These are phyloP conservation scores for Lepidurus couesii DNA, from an alignment of 1,140 invertebrate genomes.

Conservation along the genomic window DNA sequence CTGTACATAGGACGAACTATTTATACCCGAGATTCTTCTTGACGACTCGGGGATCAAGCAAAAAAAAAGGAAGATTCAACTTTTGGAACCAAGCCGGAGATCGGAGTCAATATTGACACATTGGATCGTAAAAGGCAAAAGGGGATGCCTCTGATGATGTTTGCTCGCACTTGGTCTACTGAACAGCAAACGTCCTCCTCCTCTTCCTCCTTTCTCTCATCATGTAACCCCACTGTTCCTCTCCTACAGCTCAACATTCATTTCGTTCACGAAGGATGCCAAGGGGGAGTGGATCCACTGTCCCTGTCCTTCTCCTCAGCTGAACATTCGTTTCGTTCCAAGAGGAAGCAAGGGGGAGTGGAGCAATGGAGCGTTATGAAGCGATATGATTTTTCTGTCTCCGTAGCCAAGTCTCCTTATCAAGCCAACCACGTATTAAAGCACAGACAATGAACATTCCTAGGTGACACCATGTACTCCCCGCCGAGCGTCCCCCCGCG, in stretches of 20 bases:
- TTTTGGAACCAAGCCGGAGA: slow-evolving; percentile 12
- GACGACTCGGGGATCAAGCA: slow-evolving; percentile 5
- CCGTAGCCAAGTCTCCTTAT: background rate
- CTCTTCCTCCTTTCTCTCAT: background rate
- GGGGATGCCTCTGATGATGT: slow-evolving; percentile 18
- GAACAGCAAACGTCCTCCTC: slow-evolving; percentile 7
- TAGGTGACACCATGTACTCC: background rate
- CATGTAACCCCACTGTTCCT: background rate
- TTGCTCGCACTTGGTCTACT: slow-evolving; percentile 16
- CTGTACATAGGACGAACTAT: background rate
- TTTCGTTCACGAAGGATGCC: background rate
- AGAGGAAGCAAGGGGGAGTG: background rate
- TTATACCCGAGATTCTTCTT: slow-evolving; percentile 19
- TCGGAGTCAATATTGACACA: slow-evolving; percentile 19
- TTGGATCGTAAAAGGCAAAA: background rate
- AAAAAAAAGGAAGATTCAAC: background rate
- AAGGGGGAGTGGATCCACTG: no score
- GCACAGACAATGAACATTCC: slow-evolving; percentile 21
- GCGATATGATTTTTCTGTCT: slow-evolving; percentile 7
- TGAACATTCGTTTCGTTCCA: background rate
- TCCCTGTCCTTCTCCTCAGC: background rate
- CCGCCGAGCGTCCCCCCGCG: background rate
- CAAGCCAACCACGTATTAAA: slow-evolving; percentile 1
- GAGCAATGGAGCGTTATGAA: slow-evolving; percentile 10
- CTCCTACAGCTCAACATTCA: slow-evolving; percentile 1